Conservation (phyloP, 2,113 vertebrate genomes). For the Gallinago undulata region DNA sequence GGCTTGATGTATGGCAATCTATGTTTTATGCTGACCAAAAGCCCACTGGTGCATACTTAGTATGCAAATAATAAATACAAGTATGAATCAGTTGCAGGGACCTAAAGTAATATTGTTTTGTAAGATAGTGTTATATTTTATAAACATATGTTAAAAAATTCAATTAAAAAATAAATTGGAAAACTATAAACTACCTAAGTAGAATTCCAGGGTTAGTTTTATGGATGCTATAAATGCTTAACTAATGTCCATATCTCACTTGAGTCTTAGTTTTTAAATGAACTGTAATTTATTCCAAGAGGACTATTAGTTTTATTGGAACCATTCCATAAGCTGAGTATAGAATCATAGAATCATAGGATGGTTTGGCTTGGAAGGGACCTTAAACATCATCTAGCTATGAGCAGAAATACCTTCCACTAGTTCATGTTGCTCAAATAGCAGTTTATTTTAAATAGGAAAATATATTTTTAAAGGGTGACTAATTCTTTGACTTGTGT, state of each 20-base stretch:
- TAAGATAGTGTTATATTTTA: constrained; percentile 35
- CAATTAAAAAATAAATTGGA: constrained; percentile 70
- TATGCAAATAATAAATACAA: constrained; percentile 56
- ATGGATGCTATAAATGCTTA: constrained; percentile 61
- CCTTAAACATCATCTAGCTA: neutral
- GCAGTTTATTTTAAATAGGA: constrained; percentile 43
- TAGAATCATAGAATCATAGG: neutral
- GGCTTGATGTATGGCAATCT: constrained; percentile 1
- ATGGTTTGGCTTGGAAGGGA: neutral
- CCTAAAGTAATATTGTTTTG: constrained; percentile 29
- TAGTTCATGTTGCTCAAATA: neutral
- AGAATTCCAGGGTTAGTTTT: constrained; percentile 60
- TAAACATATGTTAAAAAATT: constrained; percentile 33
- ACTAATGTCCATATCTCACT: constrained; percentile 1
- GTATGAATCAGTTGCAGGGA: constrained; percentile 23
- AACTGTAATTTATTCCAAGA: constrained; percentile 23
- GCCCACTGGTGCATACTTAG: constrained; percentile 9
- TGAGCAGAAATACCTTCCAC: too few species aligned
- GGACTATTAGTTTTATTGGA: constrained; percentile 33
- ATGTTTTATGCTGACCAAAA: constrained; percentile 40
- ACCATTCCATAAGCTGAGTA: neutral
- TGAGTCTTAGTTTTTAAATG: constrained; percentile 35
- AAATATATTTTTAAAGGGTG: neutral
- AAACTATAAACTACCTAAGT: constrained; percentile 55
- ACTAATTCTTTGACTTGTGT: neutral